Conservation (phyloP, 2,888 invertebrate genomes). For the Petrolisthes manimaculis region DNA sequence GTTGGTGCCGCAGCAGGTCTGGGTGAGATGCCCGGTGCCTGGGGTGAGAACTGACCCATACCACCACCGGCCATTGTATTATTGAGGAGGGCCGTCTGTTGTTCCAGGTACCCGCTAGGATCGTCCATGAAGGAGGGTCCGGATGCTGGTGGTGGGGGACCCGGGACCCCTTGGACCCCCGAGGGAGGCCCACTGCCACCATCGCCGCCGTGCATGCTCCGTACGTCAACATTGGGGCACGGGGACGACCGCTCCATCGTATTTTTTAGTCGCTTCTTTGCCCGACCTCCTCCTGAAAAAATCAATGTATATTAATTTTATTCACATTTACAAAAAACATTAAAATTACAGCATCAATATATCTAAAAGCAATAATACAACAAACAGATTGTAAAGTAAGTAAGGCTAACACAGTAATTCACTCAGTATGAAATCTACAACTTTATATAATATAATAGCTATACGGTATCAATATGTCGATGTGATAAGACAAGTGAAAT, state of each 20-base stretch:
- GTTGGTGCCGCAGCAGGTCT: slow-evolving; percentile 35
- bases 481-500: too few relatives aligned
- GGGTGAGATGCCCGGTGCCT: slow-evolving; percentile 54
- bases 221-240: slow-evolving; percentile 76
- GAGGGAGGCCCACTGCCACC: slow-evolving; percentile 20
- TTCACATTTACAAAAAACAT: too few relatives aligned
- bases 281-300: slow-evolving; percentile 28
- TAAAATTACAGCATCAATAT: too few relatives aligned
- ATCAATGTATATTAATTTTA: too few relatives aligned
- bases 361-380: too few relatives aligned
- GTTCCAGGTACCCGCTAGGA: slow-evolving; percentile 89
- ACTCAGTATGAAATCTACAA: too few relatives aligned
- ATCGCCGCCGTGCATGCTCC: slow-evolving; percentile 73
- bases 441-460: too few relatives aligned
- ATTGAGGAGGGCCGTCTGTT: slow-evolving; percentile 88
- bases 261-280: slow-evolving; percentile 55
- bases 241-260: slow-evolving; percentile 69
- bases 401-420: too few relatives aligned
- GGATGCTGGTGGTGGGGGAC: slow-evolving; percentile 53
- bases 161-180: slow-evolving; percentile 40
- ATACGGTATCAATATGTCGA: too few relatives aligned
- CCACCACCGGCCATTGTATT: slow-evolving; percentile 76
- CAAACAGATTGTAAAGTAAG: too few relatives aligned
- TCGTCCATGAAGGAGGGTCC: slow-evolving; percentile 85
- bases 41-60: slow-evolving; percentile 65